Evolutionary conservation across 2,113 vertebrate species (phyloP), one percentile per base, ranked within the genome.

Genomic region (Monopterus albus): DNA sequence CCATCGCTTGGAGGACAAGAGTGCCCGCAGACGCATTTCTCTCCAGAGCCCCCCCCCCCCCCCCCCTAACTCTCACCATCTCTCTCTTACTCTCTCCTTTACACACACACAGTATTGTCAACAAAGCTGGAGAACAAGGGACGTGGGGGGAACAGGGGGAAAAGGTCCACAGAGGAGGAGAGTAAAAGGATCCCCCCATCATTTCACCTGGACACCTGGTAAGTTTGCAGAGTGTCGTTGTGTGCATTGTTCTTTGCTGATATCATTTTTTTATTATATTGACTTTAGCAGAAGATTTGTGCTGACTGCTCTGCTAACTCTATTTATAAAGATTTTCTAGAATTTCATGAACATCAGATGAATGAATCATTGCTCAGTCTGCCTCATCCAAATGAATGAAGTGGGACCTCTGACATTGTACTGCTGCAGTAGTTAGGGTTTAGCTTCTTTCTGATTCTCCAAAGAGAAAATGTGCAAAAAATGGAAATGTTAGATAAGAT

Each of bases 11-110:
- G 90, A 92, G 91, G 90, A 90, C 88, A 92, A 90, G 90, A 92
- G 87, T 88, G 91, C 91, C 91, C 78, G 81, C 91, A 94, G 92
- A 92, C 75, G 89, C 91, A 89, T 89, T 91, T 92, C 91, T 92
- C 89, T 92, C 87, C 84, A 73, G 77, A 90, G 86, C 91, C 75
- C 78, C 82, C 91, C 89, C 57, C 79, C 63, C 49, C 38, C 80
- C 73, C 82, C 81, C 88, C 88, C 87, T 87, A 84, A 87, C 89
- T 90, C 88, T 86, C 83, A 84, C 86, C 85, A 83, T 88, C 85
- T 85, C 87, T 84, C 70, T 82, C 69, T 78, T 77, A 72, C 82
- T 69, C 85, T 88, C 74, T 82, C 75, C 84, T 86, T 87, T 85
- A 77, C 86, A 56, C 70, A 75, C 70, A 82, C 82, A 81, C 77